Base-by-base conservation (phyloP, 37 sponge, comb jelly and placozoan species). In the Geodia barretti region DNA sequence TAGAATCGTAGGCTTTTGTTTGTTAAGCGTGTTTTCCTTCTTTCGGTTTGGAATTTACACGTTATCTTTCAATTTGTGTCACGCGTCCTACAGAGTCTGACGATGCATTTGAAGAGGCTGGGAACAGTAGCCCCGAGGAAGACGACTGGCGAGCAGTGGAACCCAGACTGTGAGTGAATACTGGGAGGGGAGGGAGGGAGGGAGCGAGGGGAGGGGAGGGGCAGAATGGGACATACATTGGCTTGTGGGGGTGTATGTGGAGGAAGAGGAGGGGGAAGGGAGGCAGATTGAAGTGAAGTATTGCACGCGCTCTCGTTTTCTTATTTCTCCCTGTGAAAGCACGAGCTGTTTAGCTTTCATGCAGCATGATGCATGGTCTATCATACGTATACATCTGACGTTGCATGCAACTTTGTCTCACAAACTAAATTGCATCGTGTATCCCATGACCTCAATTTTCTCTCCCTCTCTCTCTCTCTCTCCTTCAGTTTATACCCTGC, bases 401-500 rank as follows among this genome's bases (percentile, higher is more conserved):
- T 20, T 30, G 33, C 1, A 36, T 29, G 60, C 5, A 24, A 64
- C 1, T 30, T 68, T 68, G 1, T 68, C 68, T 68, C 33, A 33
- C 68, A 28, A 5, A 28, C 64, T 62, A 35, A 34, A 23, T 69
- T 21, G 28, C 70, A 34, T 3, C 31, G 35, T 34, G 36, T 20
- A 14, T 29, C 19, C 67, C 31, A 8, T 65, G 40, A 20, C 38
- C 7, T 29, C 32, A 19, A 8, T n/a, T 65, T 29, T 65, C 67
- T 65, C 67, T 59, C 60, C 20, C 60, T 59, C 60, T 65, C 59
- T 62, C 17, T 82, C 58, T 66, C 34, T 67, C 47, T 73, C 40
- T 73, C 74, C 41, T 73, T n/a, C 80, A 92, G 93, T 92, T 34
- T 92, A 88, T 39, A 88, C 75, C 75, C 75, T 92, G 19, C 93